Percentiles rank a stretch among this genome's conserved stretches.
Conservation (phyloP, 1,140 invertebrate species). For the Wiebesia pumilae region DNA sequence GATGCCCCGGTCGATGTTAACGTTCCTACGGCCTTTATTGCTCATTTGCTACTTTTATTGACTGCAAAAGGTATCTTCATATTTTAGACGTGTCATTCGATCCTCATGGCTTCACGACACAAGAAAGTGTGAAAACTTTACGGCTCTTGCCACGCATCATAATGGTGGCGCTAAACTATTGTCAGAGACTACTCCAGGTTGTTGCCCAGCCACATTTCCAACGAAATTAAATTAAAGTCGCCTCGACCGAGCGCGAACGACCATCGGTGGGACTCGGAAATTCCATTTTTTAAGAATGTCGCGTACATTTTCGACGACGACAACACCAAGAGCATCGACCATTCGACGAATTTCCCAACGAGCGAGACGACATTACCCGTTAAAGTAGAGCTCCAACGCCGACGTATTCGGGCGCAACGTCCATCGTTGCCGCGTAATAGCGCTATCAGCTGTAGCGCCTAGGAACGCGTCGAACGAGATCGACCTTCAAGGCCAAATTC, state of each 20-base stretch:
- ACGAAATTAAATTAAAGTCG: no score
- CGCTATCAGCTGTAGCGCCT: background rate
- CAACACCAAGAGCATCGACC: no score
- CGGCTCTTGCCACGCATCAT: background rate
- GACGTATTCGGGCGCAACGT: no score
- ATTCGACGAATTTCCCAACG: no score
- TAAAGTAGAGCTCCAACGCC: no score
- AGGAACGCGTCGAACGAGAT: background rate
- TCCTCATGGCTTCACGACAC: background rate
- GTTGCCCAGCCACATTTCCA: background rate
- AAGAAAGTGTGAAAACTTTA: background rate
- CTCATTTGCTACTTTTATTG: background rate
- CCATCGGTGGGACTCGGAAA: no score
- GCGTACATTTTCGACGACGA: no score
- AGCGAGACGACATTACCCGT: background rate
- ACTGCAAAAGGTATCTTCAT: background rate
- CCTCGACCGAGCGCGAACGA: no score
- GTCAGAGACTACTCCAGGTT: background rate
- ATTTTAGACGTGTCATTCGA: background rate
- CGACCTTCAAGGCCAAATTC: slow-evolving; percentile 37
- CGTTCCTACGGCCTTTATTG: background rate
- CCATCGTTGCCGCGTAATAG: no score
- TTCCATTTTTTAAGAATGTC: no score
- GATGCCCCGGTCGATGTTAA: background rate
- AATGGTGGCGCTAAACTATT: background rate